Base-by-base conservation (phyloP, 1,140 invertebrate genomes). In the Saccostrea cuccullata region DNA sequence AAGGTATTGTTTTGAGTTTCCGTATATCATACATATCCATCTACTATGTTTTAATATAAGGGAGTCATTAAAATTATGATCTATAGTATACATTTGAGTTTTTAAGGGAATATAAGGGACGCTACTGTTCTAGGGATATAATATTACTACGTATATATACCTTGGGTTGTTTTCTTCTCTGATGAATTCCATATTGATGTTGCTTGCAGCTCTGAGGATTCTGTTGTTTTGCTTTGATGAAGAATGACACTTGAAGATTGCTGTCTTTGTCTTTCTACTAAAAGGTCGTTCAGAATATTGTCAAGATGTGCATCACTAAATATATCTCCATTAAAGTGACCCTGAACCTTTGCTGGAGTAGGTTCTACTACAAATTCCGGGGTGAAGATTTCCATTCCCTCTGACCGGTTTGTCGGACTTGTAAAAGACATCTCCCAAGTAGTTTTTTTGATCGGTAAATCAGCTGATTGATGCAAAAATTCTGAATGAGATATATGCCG, bases 311-410 rank as follows among this genome's bases (percentile, higher is more conserved):
- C 8, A 36, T 77, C 70, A 13, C 70, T 26, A 77, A 77, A 30
- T 30, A 77, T 77, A 77, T 77, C 70, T 5, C 26, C 70, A 77
- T 30, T 77, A 36, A 77, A 77, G 26, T 26, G 70, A 77, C 11
- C 11, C 26, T 77, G 26, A 30, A 13, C 70, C 15, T 77, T 17
- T 77, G 12, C 26, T 11, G 30, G 26, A 4, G 15, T 30, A 2
- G 70, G 23, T 3, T 15, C 26, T 77, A 36, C 26, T 30, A 26
- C 5, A 15, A 77, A 15, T 13, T 36, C 30, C 0, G 70, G 70
- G 70, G 13, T 77, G 15, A 30, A 30, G 26, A 77, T 12, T 36
- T 30, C 70, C 70, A 36, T 12, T 77, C 70, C 70, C 26, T 36
- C 30, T 30, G 67, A 26, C 58, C 2, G 15, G 17, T 17, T 64